A percentile compares a stretch with the other conserved stretches of the same genome.
Conservation (phyloP, 2,888 invertebrate species). For the Subacronicta megacephala region DNA sequence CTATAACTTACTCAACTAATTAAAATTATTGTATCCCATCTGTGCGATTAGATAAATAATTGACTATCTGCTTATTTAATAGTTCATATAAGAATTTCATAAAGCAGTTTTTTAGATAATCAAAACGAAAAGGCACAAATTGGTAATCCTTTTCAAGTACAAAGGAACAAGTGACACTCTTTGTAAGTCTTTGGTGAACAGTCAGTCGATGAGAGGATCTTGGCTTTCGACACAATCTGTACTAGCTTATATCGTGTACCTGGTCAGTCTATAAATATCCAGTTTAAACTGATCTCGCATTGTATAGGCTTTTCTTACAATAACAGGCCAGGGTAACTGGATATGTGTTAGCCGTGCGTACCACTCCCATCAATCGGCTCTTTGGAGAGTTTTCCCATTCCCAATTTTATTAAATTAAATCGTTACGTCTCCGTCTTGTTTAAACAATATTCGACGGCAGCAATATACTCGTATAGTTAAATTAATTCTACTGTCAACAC, state of each 20-base stretch:
- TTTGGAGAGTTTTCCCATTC: neutral
- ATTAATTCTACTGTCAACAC: conserved; percentile 25
- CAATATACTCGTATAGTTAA: conserved; percentile 20
- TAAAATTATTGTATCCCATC: too few relatives aligned
- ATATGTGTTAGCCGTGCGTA: too few relatives aligned
- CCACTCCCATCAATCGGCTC: conserved; percentile 1
- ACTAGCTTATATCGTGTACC: neutral
- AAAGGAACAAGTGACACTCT: too few relatives aligned
- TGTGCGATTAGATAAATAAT: conserved; percentile 1
- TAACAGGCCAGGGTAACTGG: too few relatives aligned
- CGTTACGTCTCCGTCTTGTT: conserved; percentile 5
- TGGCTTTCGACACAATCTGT: neutral
- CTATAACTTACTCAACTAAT: too few relatives aligned
- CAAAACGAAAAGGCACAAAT: too few relatives aligned
- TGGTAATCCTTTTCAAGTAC: too few relatives aligned
- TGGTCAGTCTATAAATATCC: too few relatives aligned
- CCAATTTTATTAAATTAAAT: conserved; percentile 4
- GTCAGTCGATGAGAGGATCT: neutral
- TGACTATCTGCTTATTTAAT: neutral
- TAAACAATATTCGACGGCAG: conserved; percentile 12
- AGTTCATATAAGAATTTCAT: neutral
- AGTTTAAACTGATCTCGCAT: too few relatives aligned
- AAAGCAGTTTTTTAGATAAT: neutral
- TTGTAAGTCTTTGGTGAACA: too few relatives aligned
- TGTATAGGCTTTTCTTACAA: too few relatives aligned